Evolutionary conservation across 1,140 invertebrate species (phyloP).

Genomic region (Lordiphosa clarofinis): DNA sequence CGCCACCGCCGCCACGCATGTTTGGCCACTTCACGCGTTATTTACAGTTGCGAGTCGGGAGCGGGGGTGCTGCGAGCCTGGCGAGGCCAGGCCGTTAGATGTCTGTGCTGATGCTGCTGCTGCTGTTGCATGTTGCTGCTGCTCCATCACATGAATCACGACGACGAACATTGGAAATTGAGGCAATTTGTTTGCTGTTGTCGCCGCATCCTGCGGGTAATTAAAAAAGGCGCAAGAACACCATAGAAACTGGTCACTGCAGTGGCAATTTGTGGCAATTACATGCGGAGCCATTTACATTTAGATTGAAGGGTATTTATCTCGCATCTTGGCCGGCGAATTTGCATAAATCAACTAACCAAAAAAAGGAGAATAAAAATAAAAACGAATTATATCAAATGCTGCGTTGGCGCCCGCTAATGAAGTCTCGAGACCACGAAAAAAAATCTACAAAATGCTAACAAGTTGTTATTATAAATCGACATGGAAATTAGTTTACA

Average conservation of each 20-base stretch:
- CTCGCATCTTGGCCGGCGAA: constrained; percentile 35
- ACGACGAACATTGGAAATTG: constrained; percentile 77
- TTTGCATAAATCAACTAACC: constrained; percentile 43
- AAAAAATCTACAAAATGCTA: constrained; percentile 64
- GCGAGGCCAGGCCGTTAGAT: constrained; percentile 52
- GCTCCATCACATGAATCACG: constrained; percentile 74
- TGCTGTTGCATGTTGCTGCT: constrained; percentile 37
- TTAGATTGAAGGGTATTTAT: constrained; percentile 79
- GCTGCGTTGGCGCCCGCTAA: constrained; percentile 45
- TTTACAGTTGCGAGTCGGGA: constrained; percentile 64
- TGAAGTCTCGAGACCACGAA: constrained; percentile 37
- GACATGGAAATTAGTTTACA: constrained; percentile 78
- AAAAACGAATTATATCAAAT: constrained; percentile 9
- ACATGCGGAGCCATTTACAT: constrained; percentile 78
- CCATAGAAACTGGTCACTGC: constrained; percentile 66
- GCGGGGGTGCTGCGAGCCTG: constrained; percentile 47
- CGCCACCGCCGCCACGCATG: constrained; percentile 71
- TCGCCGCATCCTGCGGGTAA: constrained; percentile 77
- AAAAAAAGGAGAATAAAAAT: too few species aligned
- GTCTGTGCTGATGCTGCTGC: constrained; percentile 40
- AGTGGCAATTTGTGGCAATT: constrained; percentile 78
- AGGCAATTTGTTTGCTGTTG: constrained; percentile 78
- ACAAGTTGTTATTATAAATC: constrained; percentile 78
- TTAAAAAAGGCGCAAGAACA: constrained; percentile 78
- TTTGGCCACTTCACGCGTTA: constrained; percentile 75